Evolutionary conservation across 2,113 vertebrate genomes (phyloP).

Genomic region (Oreochromis tanganicae): DNA sequence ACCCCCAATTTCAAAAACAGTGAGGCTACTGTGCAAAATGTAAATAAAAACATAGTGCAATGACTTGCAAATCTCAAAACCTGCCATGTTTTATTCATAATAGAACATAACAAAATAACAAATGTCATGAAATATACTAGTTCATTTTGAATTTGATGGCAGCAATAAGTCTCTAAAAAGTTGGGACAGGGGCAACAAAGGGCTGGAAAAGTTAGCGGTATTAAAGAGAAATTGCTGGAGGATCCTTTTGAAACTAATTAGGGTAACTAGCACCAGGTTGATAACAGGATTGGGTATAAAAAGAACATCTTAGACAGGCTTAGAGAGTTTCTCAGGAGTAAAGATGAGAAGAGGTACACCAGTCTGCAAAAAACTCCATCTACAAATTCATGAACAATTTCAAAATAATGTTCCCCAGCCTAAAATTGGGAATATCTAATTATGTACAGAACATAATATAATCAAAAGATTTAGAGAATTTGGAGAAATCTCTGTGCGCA

Average conservation of each 20-base stretch:
- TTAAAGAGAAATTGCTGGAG: background rate
- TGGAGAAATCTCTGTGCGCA: background rate
- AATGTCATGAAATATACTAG: background rate
- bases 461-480: background rate
- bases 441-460: background rate
- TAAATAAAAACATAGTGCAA: background rate
- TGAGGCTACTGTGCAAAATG: background rate
- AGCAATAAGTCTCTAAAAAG: background rate
- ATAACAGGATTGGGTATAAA: background rate
- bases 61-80: background rate
- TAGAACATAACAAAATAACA: background rate
- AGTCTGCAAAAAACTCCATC: background rate
- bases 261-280: background rate
- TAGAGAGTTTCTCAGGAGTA: background rate
- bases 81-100: background rate
- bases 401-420: background rate
- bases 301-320: background rate
- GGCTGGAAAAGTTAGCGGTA: background rate
- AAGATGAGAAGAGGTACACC: background rate
- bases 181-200: background rate
- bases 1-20: background rate
- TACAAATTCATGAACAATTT: background rate
- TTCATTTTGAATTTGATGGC: background rate
- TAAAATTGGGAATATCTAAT: background rate
- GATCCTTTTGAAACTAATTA: background rate